These are phyloP conservation scores for Trichopria drosophilae DNA, from an alignment of 2,888 invertebrate genomes.

Conservation along the genomic window DNA sequence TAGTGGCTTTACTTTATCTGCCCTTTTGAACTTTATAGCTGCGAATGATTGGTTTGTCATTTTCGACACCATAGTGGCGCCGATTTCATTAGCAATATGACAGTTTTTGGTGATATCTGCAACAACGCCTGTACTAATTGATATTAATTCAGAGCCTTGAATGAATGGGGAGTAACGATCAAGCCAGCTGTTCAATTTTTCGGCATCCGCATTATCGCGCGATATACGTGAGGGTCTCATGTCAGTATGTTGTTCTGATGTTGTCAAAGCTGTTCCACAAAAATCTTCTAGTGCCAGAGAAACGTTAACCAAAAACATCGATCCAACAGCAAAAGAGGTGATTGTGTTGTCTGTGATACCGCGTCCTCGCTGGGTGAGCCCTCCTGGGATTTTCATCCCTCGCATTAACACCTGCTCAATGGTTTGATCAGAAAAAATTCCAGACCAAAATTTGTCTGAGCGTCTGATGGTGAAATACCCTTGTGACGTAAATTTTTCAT, in stretches of 20 bases:
- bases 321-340: neutral
- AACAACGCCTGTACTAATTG: constrained; percentile 31
- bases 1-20: constrained; percentile 24
- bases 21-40: constrained; percentile 16
- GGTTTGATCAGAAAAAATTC: constrained; percentile 3
- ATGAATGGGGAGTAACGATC: constrained; percentile 33
- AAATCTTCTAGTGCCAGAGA: neutral
- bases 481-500: neutral
- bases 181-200: constrained; percentile 28
- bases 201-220: constrained; percentile 1
- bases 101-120: constrained; percentile 29
- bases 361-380: neutral
- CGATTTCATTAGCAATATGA: constrained; percentile 31
- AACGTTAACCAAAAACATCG: constrained; percentile 1
- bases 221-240: neutral
- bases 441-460: neutral
- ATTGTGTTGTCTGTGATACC: constrained; percentile 4
- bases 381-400: neutral
- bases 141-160: constrained; percentile 14
- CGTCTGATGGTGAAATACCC: constrained; percentile 2
- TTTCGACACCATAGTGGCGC: constrained; percentile 14
- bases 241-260: no score
- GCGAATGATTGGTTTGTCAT: constrained; percentile 28
- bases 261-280: neutral
- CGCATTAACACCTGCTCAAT: constrained; percentile 4